Conservation (phyloP, 2,113 vertebrate genomes). For the Halcyon malimbica region DNA sequence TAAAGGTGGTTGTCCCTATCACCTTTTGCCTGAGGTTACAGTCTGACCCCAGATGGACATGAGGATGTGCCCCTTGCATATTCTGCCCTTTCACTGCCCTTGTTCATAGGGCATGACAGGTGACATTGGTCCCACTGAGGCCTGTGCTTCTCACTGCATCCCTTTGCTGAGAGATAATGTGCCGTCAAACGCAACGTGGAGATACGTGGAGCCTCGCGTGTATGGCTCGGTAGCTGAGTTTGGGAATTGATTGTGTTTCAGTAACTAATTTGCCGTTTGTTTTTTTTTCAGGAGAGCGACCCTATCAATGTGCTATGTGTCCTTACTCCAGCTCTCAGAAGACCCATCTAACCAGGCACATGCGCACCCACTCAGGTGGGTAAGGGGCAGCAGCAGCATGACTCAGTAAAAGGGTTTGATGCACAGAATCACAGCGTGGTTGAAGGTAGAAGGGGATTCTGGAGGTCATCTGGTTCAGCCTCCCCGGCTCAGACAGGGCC, state of each 20-base stretch:
- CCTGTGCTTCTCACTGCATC: not conserved
- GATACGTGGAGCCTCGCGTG: not conserved
- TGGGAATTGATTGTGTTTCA: not conserved
- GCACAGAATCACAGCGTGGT: not conserved
- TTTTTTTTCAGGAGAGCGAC: conserved; percentile 87
- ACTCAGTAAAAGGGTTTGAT: not conserved
- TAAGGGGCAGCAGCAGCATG: not conserved
- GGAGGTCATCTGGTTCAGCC: not conserved
- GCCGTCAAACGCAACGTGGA: not conserved
- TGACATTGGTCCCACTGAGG: accelerated
- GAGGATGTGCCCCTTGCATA: not conserved
- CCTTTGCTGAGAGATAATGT: not conserved
- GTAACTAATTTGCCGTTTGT: conserved; percentile 16
- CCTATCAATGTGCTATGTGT: conserved; percentile 93
- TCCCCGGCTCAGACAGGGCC: not conserved
- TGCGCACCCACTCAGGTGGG: conserved; percentile 98
- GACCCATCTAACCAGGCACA: conserved; percentile 96
- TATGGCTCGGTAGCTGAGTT: not conserved
- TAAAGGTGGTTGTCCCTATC: not conserved
- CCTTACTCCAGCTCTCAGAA: conserved; percentile 98
- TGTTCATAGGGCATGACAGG: accelerated
- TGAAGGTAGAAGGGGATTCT: not conserved
- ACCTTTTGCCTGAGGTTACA: not conserved
- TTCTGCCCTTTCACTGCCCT: not conserved
- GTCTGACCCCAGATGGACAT: not conserved